Conservation (phyloP, 2,113 vertebrate species). For the Litocranius walleri region DNA sequence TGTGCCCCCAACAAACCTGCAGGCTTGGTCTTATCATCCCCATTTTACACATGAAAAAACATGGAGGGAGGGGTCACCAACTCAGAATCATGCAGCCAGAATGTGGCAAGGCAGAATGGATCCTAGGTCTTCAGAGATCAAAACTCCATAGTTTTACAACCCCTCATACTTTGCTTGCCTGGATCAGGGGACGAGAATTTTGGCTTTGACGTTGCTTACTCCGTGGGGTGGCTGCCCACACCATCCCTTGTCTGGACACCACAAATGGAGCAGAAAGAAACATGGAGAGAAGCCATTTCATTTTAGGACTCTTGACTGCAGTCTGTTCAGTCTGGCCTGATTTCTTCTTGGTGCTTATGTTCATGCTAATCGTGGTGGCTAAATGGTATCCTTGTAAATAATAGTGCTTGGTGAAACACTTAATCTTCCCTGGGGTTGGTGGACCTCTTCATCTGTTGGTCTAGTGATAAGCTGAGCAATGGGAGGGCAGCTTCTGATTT, state of each 20-base stretch:
- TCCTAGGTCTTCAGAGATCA: not conserved
- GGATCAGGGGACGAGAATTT: not conserved
- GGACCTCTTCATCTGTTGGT: not conserved
- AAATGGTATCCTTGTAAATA: conserved; percentile 13
- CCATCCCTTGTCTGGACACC: not conserved
- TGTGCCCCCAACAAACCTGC: not conserved
- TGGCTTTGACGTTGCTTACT: not conserved
- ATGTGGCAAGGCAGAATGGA: not conserved
- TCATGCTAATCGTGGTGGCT: not conserved
- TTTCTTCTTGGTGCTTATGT: not conserved
- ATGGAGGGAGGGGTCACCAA: too few species aligned
- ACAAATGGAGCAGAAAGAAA: conserved; percentile 25
- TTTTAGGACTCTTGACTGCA: not conserved
- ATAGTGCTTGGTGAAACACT: not conserved
- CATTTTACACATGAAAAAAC: not conserved
- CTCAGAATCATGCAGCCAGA: not conserved
- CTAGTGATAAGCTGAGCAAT: not conserved
- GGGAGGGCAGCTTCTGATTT: not conserved
- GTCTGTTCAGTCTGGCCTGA: conserved; percentile 13
- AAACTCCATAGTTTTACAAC: not conserved
- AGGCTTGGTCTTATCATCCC: not conserved
- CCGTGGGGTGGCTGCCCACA: not conserved
- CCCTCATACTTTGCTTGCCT: too few species aligned
- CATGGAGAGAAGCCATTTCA: conserved; percentile 20
- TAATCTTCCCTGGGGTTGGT: not conserved